These are phyloP conservation scores for Listronotus bonariensis DNA, from an alignment of 1,140 invertebrate genomes.

Conservation along the genomic window DNA sequence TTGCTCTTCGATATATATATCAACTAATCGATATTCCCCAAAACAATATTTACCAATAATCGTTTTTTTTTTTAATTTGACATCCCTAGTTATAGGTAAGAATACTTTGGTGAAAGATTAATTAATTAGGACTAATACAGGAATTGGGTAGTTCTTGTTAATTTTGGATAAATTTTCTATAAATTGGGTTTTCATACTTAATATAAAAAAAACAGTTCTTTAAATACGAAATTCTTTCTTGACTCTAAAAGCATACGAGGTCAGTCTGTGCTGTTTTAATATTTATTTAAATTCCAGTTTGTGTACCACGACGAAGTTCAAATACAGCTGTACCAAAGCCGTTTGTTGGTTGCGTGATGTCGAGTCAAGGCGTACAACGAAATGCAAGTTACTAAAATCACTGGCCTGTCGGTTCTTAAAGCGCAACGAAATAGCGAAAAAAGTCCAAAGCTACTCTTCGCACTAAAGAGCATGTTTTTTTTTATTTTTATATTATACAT, in stretches of 20 bases:
- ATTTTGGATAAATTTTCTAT: no score
- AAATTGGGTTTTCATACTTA: no score
- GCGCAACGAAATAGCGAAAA: slow-evolving; percentile 14
- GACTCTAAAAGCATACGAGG: slow-evolving; percentile 26
- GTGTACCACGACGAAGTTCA: slow-evolving; percentile 28
- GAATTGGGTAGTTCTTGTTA: no score
- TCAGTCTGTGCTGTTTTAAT: slow-evolving; percentile 27
- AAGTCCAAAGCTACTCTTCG: slow-evolving; percentile 23
- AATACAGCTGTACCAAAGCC: slow-evolving; percentile 30
- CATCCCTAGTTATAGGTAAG: no score
- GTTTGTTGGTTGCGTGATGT: slow-evolving; percentile 25
- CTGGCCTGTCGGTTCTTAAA: slow-evolving; percentile 29
- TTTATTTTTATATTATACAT: no score
- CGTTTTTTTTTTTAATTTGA: no score
- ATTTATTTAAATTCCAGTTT: slow-evolving; percentile 33
- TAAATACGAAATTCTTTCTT: not conserved
- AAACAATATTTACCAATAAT: no score
- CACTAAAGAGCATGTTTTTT: no score
- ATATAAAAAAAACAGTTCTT: not conserved
- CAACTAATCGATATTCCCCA: no score
- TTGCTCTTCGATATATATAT: no score
- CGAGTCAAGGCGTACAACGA: slow-evolving; percentile 26
- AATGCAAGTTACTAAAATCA: slow-evolving; percentile 34
- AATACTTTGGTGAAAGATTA: no score
- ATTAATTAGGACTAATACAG: no score